Base-by-base conservation (phyloP, 2,888 invertebrate genomes). In the Plusia festucae region DNA sequence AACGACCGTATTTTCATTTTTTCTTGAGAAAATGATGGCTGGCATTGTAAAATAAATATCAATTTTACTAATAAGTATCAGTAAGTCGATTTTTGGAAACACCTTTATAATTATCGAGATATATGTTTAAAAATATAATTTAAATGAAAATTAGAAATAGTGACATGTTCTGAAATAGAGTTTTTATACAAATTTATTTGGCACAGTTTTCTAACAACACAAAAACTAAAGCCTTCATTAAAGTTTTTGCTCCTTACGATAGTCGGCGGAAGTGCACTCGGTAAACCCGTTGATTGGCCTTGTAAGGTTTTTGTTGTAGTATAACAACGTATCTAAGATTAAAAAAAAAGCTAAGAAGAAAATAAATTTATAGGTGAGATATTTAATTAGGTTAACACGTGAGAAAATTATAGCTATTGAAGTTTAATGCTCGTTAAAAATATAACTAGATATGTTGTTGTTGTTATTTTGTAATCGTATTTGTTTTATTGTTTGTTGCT, bases 271-370 rank as follows among this genome's bases (percentile, higher is more conserved):
- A 82, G 71, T 79, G 75, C 68, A 70, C 51, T 75, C 69, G 85
- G 85, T 78, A 81, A 82, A 77, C 68, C 84, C 85, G 81, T 77
- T 79, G 78, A 64, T 55, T 67, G 79, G 72, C 84, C 81, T 82
- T 81, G 73, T 59, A 40, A 53, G 16, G 44, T 78, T 84, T 82
- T 82, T 83, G 65, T 63, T 18, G 6, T 68, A 6, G n/a, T 15
- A 40, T 40, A 40, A n/a, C n/a, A 15, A 70, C 77, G 80, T 73
- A 80, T 64, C 15, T n/a, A n/a, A 11, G 65, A 24, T 40, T 46
- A 34, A n/a, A 52, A 59, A 20, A 30, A 6, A n/a, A n/a, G n/a
- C n/a, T 24, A 40, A 56, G 40, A 13, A 51, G 59, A 53, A 32
- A 59, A 68, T 58, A 62, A 60, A 68, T 40, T 52, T 40, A 51